Evolutionary conservation across 2,888 invertebrate genomes (phyloP).

Genomic region (Tetanocera ferruginea): DNA sequence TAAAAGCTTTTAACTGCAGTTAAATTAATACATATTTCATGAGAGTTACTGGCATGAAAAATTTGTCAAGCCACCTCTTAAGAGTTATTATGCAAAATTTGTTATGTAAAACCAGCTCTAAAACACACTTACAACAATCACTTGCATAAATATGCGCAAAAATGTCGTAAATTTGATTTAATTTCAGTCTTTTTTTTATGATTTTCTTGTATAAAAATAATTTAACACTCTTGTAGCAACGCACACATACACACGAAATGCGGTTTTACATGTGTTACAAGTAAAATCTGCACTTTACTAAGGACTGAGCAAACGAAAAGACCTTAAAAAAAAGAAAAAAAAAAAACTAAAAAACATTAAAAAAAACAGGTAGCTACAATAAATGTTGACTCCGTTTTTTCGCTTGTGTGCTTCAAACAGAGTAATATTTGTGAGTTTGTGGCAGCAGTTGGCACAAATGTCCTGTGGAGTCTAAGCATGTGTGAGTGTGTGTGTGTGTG

Average conservation of each 20-base stretch:
- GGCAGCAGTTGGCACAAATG: not conserved
- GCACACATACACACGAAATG: not conserved
- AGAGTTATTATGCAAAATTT: slow-evolving; percentile 26
- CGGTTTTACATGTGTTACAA: slow-evolving; percentile 4
- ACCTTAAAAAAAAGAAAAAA: not conserved
- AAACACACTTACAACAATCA: not conserved
- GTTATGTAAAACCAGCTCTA: slow-evolving; percentile 32
- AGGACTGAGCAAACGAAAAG: not conserved
- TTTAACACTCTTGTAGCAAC: not conserved
- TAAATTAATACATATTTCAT: slow-evolving; percentile 19
- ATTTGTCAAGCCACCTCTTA: slow-evolving; percentile 21
- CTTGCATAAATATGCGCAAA: slow-evolving; percentile 33
- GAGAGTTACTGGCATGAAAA: not conserved
- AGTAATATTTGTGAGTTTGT: not conserved
- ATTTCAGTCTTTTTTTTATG: slow-evolving; percentile 15
- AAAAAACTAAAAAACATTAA: no score
- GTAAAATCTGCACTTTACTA: not conserved
- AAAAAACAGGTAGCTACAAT: no score
- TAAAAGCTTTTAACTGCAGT: not conserved
- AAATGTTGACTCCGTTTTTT: not conserved
- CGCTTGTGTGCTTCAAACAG: not conserved
- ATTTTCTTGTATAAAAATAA: not conserved
- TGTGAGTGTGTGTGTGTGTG: not conserved
- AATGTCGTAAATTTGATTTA: slow-evolving; percentile 36
- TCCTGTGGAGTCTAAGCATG: not conserved